Percentiles rank a stretch among this genome's conserved stretches.
phyloP scores from a whole-genome alignment of 2,888 invertebrate species.

The Hemaris fuciformis region DNA sequence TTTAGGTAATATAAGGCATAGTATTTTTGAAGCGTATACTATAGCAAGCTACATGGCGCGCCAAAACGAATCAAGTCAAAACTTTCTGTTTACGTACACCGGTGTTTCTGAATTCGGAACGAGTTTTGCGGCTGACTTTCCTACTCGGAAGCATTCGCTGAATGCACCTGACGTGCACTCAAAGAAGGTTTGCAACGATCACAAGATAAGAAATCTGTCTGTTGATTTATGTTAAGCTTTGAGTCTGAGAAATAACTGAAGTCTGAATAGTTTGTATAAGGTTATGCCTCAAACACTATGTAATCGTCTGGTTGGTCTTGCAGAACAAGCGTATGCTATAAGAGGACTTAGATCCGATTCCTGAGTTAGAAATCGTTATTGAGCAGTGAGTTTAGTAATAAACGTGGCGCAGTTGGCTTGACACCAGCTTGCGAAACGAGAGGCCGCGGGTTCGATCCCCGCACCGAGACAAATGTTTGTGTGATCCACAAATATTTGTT shows the following conservation, averaged over 20 bases:
- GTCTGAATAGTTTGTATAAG: neutral
- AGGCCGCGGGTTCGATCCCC: no score
- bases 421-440: no score
- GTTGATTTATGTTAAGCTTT: neutral
- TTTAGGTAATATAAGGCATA: neutral
- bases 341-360: no score
- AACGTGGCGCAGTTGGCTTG: no score
- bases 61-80: conserved; percentile 24
- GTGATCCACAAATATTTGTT: no score
- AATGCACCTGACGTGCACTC: conserved; percentile 3
- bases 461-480: no score
- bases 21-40: neutral
- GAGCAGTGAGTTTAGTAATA: no score
- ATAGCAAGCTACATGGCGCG: neutral
- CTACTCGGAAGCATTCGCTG: conserved; percentile 14
- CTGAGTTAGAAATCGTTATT: no score
- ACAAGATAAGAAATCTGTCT: neutral
- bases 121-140: conserved; percentile 25
- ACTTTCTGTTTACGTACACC: conserved; percentile 27
- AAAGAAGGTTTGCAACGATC: neutral
- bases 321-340: no score
- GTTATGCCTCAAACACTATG: no score
- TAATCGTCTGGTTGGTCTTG: no score
- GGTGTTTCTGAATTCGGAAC: conserved; percentile 36
- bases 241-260: neutral